Evolutionary conservation across 2,113 vertebrate genomes (phyloP).

Genomic region (Cynopterus brachyotis): DNA sequence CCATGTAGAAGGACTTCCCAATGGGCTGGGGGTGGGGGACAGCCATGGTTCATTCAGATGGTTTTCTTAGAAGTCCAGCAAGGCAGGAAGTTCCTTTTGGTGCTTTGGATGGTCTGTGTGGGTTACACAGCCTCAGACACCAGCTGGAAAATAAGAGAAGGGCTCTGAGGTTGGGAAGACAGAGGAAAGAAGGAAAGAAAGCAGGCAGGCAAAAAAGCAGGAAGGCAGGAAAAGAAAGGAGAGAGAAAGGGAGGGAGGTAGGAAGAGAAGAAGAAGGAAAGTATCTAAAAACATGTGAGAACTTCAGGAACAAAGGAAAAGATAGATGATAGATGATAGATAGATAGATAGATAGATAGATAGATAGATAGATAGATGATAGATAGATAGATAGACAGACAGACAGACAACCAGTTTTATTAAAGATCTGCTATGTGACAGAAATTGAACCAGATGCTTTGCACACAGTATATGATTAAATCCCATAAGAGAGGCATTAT

Average conservation of each 20-base stretch:
- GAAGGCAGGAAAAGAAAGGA: background rate
- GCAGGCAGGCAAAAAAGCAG: background rate
- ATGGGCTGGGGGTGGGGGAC: accelerated
- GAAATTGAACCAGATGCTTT: background rate
- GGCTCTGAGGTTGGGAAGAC: background rate
- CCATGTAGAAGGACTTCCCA: background rate
- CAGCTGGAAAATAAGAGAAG: background rate
- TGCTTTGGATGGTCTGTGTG: background rate
- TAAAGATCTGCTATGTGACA: background rate
- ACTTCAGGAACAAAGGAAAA: background rate
- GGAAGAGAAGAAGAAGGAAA: background rate
- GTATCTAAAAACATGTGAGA: background rate
- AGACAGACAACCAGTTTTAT: background rate
- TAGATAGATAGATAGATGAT: too few relatives aligned
- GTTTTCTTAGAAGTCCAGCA: background rate
- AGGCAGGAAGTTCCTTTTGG: background rate
- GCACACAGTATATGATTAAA: background rate
- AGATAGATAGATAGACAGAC: too few relatives aligned
- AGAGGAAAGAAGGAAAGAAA: background rate
- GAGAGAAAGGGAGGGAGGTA: background rate
- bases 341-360: background rate
- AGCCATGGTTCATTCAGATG: background rate
- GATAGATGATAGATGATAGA: background rate
- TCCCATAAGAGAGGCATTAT: background rate
- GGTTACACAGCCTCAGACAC: background rate